These are phyloP conservation scores for Emydocephalus ijimae DNA, from an alignment of 2,113 vertebrate genomes.

Conservation along the genomic window DNA sequence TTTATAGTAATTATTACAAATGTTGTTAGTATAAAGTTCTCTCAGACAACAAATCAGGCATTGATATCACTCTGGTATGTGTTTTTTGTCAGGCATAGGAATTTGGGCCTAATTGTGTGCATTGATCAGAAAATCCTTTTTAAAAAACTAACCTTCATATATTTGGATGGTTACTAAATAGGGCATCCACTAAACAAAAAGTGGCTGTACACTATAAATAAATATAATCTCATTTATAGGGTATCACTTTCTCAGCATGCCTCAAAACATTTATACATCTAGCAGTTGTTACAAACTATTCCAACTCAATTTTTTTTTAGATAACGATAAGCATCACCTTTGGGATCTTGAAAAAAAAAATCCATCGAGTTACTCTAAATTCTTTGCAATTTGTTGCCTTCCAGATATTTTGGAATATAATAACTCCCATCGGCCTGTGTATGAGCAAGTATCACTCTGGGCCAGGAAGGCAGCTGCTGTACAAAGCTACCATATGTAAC, in stretches of 20 bases:
- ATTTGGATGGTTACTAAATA: background rate
- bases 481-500: background rate
- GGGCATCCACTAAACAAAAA: background rate
- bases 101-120: background rate
- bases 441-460: background rate
- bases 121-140: background rate
- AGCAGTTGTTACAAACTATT: background rate
- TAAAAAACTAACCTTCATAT: background rate
- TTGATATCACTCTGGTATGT: background rate
- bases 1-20: no score
- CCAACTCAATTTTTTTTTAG: background rate
- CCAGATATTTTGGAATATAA: background rate
- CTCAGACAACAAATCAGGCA: background rate
- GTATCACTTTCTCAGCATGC: background rate
- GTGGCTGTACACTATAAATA: background rate
- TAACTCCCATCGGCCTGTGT: background rate
- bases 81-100: background rate
- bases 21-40: background rate
- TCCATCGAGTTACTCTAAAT: background rate
- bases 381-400: background rate
- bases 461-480: background rate
- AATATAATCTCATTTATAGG: background rate
- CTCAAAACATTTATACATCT: background rate
- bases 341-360: background rate
- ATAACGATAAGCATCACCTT: background rate